Evolutionary conservation across 2,113 vertebrate species (phyloP).

Genomic region (Regulus satrapa): DNA sequence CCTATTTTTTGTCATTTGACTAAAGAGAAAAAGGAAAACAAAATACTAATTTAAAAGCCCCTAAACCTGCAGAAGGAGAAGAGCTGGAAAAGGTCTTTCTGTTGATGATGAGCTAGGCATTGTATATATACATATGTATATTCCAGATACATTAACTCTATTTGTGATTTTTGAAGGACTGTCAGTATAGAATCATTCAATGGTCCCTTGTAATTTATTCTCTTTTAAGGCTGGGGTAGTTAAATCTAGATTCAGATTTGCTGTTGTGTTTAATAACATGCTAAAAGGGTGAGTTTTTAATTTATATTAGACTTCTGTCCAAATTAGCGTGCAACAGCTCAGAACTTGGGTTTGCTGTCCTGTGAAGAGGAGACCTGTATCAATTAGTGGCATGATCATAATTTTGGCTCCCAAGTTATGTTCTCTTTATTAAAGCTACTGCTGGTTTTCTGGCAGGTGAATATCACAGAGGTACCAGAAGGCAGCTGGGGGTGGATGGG

Average conservation of each 20-base stretch:
- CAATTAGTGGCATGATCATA: neutral
- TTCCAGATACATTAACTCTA: neutral
- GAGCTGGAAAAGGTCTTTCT: neutral
- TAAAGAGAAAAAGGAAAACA: neutral
- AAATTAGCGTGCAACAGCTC: neutral
- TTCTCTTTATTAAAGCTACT: neutral
- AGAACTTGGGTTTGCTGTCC: neutral
- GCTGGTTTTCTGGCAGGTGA: neutral
- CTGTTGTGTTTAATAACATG: neutral
- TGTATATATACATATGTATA: neutral
- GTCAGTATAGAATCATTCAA: neutral
- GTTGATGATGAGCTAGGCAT: neutral
- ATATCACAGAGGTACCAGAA: neutral
- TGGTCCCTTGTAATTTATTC: neutral
- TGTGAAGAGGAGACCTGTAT: neutral
- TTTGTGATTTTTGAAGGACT: neutral
- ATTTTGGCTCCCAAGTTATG: neutral
- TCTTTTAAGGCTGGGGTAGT: neutral
- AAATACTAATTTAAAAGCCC: neutral
- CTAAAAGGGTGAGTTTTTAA: neutral
- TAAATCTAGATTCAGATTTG: neutral
- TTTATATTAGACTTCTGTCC: neutral
- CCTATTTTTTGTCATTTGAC: neutral
- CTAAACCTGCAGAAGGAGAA: neutral
- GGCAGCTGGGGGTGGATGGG: neutral